Conservation (phyloP, 2,888 invertebrate species). For the Phorcus lineatus region DNA sequence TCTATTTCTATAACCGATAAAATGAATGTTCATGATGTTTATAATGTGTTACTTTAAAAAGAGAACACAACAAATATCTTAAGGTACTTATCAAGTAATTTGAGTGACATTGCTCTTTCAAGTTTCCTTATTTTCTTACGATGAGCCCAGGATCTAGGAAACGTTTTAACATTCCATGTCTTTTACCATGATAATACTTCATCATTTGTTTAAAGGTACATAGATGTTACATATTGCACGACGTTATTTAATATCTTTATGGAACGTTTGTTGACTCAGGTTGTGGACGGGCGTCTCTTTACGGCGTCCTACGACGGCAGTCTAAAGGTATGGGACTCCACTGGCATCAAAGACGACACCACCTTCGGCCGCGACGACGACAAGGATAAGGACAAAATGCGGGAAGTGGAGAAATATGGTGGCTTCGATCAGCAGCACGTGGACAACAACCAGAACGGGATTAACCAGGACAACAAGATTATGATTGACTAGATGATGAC, state of each 20-base stretch:
- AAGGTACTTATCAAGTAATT: no score
- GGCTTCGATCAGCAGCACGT: constrained; percentile 49
- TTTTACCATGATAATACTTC: no score
- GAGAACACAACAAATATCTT: no score
- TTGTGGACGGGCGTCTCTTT: constrained; percentile 75
- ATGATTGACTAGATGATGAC: constrained; percentile 58
- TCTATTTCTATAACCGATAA: background rate
- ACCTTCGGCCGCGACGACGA: constrained; percentile 53
- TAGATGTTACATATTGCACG: no score
- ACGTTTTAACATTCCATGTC: no score
- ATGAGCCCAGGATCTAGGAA: background rate
- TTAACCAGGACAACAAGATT: constrained; percentile 54
- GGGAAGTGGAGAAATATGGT: constrained; percentile 54
- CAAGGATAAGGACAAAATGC: constrained; percentile 52
- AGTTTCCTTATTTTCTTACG: background rate
- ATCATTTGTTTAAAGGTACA: no score
- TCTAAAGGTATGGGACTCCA: constrained; percentile 75
- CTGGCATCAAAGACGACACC: constrained; percentile 67
- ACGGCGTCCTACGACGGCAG: constrained; percentile 76
- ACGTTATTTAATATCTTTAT: no score
- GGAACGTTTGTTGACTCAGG: no score
- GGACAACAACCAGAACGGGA: constrained; percentile 55
- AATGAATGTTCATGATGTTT: no score
- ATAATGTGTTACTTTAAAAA: no score
- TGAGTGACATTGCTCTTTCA: no score